Evolutionary conservation across 2,888 invertebrate species (phyloP).

Genomic region (Nebria brevicollis): DNA sequence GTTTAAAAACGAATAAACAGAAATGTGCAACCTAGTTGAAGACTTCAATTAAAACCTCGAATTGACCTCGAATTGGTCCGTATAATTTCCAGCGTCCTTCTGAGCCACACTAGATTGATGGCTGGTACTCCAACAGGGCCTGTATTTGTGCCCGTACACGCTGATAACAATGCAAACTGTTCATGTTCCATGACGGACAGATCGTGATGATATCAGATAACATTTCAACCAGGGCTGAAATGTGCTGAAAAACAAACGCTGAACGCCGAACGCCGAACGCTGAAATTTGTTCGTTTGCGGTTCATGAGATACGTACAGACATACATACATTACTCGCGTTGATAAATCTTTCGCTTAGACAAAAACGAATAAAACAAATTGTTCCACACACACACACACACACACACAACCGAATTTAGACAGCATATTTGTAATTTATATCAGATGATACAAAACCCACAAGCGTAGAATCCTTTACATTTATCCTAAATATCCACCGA

Average conservation of each 20-base stretch:
- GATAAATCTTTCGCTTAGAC: background rate
- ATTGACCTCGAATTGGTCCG: too few relatives aligned
- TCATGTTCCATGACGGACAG: constrained; percentile 30
- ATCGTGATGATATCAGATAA: constrained; percentile 19
- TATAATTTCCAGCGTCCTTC: background rate
- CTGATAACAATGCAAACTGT: constrained; percentile 15
- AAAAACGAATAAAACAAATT: background rate
- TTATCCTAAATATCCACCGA: background rate
- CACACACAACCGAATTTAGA: background rate
- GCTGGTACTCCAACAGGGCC: background rate
- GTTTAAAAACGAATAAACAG: too few relatives aligned
- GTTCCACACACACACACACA: background rate
- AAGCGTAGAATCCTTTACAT: background rate
- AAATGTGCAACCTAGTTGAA: too few relatives aligned
- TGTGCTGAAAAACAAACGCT: constrained; percentile 8
- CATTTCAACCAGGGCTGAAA: background rate
- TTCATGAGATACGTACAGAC: constrained; percentile 15
- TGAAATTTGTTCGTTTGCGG: background rate
- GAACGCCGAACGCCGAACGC: background rate
- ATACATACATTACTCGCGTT: background rate
- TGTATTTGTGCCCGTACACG: background rate
- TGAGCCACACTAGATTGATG: background rate
- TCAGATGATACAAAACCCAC: background rate
- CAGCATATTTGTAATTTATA: background rate
- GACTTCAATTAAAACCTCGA: too few relatives aligned